Evolutionary conservation across 2,888 invertebrate species (phyloP).

Genomic region (Theodoxus fluviatilis): DNA sequence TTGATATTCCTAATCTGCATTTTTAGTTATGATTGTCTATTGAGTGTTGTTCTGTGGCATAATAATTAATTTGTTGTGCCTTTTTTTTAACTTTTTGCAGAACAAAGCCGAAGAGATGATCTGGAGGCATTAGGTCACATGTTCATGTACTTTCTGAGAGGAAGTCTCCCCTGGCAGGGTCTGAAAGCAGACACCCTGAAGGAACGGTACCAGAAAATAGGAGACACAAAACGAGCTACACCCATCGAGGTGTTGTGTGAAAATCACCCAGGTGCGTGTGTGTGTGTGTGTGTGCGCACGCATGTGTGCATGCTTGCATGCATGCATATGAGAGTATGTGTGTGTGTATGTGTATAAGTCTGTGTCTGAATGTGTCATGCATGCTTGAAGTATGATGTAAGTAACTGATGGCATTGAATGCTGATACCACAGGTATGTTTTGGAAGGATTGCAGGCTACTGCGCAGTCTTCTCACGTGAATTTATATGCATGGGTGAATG

Average conservation of each 20-base stretch:
- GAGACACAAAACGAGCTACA: constrained; percentile 98
- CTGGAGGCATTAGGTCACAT: constrained; percentile 99
- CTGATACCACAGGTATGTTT: too few species aligned
- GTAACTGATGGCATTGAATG: too few species aligned
- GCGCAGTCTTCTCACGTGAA: too few species aligned
- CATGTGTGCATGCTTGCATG: not conserved
- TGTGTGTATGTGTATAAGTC: not conserved
- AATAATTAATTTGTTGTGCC: not conserved
- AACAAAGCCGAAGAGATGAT: constrained; percentile 99
- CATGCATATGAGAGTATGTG: too few species aligned
- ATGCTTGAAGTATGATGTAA: too few species aligned
- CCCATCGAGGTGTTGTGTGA: constrained; percentile 89
- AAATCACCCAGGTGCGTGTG: constrained; percentile 72
- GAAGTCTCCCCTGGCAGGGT: constrained; percentile 99
- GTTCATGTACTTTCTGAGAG: constrained; percentile 99
- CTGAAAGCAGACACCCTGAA: constrained; percentile 99
- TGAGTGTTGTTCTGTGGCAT: not conserved
- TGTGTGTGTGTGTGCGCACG: not conserved
- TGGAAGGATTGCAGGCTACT: too few species aligned
- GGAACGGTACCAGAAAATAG: constrained; percentile 99
- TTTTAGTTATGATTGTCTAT: not conserved
- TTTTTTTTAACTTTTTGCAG: constrained; percentile 68
- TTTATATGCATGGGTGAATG: too few species aligned
- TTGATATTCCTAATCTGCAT: not conserved
- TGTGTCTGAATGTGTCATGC: not conserved